Evolutionary conservation across 2,888 invertebrate genomes (phyloP).

Genomic region (Deilephila porcellus): DNA sequence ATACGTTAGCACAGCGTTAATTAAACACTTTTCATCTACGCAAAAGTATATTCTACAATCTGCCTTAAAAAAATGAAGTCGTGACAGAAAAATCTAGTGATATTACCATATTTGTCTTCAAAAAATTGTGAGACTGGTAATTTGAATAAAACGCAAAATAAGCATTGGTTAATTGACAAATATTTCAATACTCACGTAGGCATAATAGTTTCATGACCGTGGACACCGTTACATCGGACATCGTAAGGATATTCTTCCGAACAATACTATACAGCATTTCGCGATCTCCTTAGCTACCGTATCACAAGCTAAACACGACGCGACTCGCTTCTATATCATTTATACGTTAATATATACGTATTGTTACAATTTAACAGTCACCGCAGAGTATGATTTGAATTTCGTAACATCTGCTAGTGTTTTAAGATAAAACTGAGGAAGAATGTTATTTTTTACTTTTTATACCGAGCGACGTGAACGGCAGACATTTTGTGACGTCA

Average conservation of each 20-base stretch:
- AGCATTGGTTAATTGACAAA: constrained; percentile 16
- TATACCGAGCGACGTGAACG: constrained; percentile 66
- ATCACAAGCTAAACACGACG: constrained; percentile 44
- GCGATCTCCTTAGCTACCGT: constrained; percentile 64
- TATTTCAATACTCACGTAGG: constrained; percentile 70
- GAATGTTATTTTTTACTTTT: constrained; percentile 69
- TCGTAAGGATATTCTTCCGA: constrained; percentile 58
- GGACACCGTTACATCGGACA: constrained; percentile 56
- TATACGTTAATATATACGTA: constrained; percentile 43
- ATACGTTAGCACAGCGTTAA: too few species aligned
- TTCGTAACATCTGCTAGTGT: constrained; percentile 61
- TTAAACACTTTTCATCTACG: too few species aligned
- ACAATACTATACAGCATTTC: constrained; percentile 62
- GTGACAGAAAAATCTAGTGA: too few species aligned
- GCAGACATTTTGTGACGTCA: constrained; percentile 82
- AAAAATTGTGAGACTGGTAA: too few species aligned
- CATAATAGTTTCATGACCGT: constrained; percentile 66
- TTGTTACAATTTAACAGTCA: constrained; percentile 47
- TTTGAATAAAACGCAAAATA: background rate
- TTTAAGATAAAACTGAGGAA: constrained; percentile 53
- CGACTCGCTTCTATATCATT: constrained; percentile 48
- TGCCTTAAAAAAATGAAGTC: too few species aligned
- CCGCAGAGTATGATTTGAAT: constrained; percentile 51
- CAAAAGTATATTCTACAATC: too few species aligned
- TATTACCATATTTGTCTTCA: background rate